Evolutionary conservation across 2,113 vertebrate genomes (phyloP).

Genomic region (Scatophagus argus): DNA sequence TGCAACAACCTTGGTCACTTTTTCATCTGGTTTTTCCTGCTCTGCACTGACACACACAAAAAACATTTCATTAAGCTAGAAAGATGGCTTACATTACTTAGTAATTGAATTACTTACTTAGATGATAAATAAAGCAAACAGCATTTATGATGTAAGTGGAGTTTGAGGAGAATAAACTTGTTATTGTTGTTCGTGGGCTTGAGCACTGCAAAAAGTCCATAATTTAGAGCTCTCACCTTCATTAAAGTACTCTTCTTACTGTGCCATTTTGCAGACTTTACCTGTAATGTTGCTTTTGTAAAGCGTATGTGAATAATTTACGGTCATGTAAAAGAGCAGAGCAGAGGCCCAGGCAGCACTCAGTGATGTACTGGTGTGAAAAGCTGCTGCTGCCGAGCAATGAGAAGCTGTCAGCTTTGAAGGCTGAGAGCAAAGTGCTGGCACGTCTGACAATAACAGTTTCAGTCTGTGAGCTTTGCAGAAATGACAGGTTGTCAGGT

Average conservation of each 20-base stretch:
- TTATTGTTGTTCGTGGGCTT: too few species aligned
- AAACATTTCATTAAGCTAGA: too few species aligned
- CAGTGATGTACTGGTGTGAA: slow-evolving; percentile 27
- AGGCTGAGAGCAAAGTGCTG: not conserved
- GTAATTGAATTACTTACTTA: too few species aligned
- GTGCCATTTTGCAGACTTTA: not conserved
- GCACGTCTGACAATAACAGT: not conserved
- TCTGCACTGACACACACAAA: too few species aligned
- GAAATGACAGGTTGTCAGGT: slow-evolving; percentile 13
- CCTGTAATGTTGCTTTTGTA: not conserved
- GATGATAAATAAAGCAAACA: too few species aligned
- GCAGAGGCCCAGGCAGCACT: not conserved
- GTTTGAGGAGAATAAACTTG: too few species aligned
- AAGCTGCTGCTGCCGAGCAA: slow-evolving; percentile 26
- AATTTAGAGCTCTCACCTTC: not conserved
- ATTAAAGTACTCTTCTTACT: not conserved
- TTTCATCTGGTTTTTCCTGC: too few species aligned
- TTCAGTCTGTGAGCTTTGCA: slow-evolving; percentile 11
- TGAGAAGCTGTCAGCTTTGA: slow-evolving; percentile 24
- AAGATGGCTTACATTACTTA: too few species aligned
- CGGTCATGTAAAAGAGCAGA: not conserved
- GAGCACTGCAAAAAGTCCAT: too few species aligned
- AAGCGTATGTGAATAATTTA: not conserved
- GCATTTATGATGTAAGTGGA: too few species aligned
- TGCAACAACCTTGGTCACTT: too few species aligned